Evolutionary conservation across 2,113 vertebrate species (phyloP), one percentile per base, ranked within the genome.

Genomic region (Pteruthius melanotis): DNA sequence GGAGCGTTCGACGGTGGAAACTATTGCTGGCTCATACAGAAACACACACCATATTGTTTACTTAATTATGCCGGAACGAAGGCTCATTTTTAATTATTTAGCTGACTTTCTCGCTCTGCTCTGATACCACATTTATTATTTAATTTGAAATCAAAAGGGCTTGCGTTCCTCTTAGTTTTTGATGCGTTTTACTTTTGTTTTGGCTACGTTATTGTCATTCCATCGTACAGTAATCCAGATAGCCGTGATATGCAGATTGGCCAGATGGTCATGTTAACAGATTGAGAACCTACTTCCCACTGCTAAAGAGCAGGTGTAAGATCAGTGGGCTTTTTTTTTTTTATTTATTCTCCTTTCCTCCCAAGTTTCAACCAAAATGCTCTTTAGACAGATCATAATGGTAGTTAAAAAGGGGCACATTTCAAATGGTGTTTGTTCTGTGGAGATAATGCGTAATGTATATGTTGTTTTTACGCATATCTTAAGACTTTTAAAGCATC

Each of bases 191-290:
- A 91, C 95, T 94, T 98, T 95, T 96, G 93, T 95, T 98, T 97
- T 97, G 97, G 97, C 96, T 96, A 63, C 19, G 42, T 94, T 97
- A 96, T 96, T 98, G 96, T 97, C 97, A 98, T 98, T 98, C 98
- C 97, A 97, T 98, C 96, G 93, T 97, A 96, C 89, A 87, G 96
- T 96, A 96, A 96, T 96, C 97, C 97, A 97, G 97, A 96, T 97
- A 97, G 93, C 97, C 95, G 50, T 94, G 97, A 97, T 98, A 97
- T 98, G 97, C 96, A 98, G 98, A 97, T 98, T 95, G 97, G 94
- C 98, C 98, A 98, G 98, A 98, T 98, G 98, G 98, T 97, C 96
- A 93, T 97, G 97, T 96, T 98, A 98, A 98, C 98, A 98, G 97
- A 98, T 97, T 97, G 98, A 97, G 97, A 98, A 98, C 98, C 95